Conservation (phyloP, 2,113 vertebrate species). For the Ptilonorhynchus violaceus region DNA sequence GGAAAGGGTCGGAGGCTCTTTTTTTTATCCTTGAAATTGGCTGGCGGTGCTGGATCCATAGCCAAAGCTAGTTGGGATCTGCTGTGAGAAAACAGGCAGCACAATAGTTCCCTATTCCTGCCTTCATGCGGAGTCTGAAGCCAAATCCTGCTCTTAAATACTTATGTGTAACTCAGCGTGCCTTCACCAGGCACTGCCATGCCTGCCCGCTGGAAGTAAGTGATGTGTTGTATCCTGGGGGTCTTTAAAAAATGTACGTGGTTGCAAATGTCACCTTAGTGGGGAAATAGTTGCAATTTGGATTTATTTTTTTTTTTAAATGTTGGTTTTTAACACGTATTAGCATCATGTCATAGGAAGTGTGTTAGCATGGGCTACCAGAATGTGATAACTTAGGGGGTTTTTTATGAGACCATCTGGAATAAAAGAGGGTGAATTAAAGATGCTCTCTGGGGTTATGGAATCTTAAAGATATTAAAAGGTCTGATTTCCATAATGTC, state of each 20-base stretch:
- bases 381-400: slow-evolving; percentile 15
- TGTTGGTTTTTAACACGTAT: not conserved
- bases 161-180: slow-evolving; percentile 22
- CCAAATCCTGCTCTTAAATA: slow-evolving; percentile 50
- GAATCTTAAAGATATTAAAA: slow-evolving; percentile 58
- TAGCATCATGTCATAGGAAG: not conserved
- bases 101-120: slow-evolving; percentile 34
- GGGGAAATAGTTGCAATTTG: not conserved
- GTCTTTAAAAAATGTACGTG: not conserved
- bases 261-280: not conserved
- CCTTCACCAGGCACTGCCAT: slow-evolving; percentile 7
- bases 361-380: slow-evolving; percentile 16
- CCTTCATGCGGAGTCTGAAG: slow-evolving; percentile 34
- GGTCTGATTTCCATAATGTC: slow-evolving; percentile 63
- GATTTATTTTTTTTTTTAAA: not conserved
- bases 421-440: slow-evolving; percentile 59
- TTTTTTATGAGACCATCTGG: slow-evolving; percentile 45
- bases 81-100: slow-evolving; percentile 53
- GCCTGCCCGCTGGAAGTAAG: slow-evolving; percentile 28
- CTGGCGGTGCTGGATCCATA: not conserved
- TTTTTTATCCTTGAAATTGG: slow-evolving; percentile 57
- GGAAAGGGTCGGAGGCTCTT: slow-evolving; percentile 56
- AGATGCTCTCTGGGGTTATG: slow-evolving; percentile 55
- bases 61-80: slow-evolving; percentile 62
- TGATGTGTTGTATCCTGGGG: not conserved